Base-by-base conservation (phyloP, 2,113 vertebrate genomes). In the Sebastes fasciatus region DNA sequence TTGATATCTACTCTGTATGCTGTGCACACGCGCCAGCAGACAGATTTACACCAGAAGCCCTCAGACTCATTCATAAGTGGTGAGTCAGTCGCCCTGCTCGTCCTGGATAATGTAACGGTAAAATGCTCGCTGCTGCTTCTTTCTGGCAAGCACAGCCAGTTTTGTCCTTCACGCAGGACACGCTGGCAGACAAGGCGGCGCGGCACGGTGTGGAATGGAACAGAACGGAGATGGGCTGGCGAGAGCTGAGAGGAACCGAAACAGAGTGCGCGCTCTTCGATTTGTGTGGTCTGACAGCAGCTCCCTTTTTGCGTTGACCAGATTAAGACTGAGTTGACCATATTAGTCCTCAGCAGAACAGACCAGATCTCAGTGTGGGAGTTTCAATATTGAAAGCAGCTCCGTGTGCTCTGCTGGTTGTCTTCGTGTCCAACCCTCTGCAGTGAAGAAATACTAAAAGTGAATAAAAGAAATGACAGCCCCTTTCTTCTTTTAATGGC, bases 71-170 rank as follows among this genome's bases (percentile, higher is more conserved):
- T 91, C 81, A 77, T 74, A 79, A 86, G 85, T 46, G 69, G 82
- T 86, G 88, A 90, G 91, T 91, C 91, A 91, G 89, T 78, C 63
- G 83, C 77, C 42, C 65, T 80, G 69, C 79, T 66, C 69, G 86
- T 87, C 84, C 89, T 78, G 88, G 88, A 89, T 91, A 89, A 70
- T 86, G 80, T 89, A 88, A 88, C 84, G 40, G 74, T 83, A 74
- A 92, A 91, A 88, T 26, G 26, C 87, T 86, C 67, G 12, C 77
- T 57, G 77, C 68, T 82, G 77, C 87, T 84, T 89, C 83, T 88
- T 82, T 92, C 73, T 94, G 93, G 92, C 90, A 83, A 86, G 85
- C 79, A 0, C 66, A 8, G 23, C 43, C 58, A 40, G 80, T 73
- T 88, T 80, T 65, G 85, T 91, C 90, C 92, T 89, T 90, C 84